Evolutionary conservation across 2,113 vertebrate genomes (phyloP).

Genomic region (Dolichotis patagonum): DNA sequence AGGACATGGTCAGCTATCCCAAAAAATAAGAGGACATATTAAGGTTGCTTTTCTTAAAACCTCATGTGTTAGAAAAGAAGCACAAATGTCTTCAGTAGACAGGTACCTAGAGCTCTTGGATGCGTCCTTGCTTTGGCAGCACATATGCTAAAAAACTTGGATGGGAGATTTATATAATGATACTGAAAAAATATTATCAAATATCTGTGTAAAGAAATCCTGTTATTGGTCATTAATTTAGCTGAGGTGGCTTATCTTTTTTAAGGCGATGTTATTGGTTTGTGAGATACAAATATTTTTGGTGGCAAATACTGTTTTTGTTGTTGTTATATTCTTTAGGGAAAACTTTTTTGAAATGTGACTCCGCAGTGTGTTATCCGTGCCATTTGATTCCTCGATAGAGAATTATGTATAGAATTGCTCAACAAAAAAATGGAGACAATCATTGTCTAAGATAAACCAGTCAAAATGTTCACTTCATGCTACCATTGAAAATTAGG

Average conservation of each 20-base stretch:
- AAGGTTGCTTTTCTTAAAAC: neutral
- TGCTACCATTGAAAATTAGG: slow-evolving; percentile 11
- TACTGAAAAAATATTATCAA: neutral
- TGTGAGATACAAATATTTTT: neutral
- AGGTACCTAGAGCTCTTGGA: neutral
- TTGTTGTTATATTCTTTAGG: neutral
- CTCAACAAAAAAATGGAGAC: neutral
- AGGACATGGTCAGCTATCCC: no score
- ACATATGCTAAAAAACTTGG: neutral
- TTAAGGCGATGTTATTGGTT: neutral
- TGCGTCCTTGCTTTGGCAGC: no score
- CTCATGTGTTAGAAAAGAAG: neutral
- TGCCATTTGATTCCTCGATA: neutral
- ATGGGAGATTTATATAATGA: neutral
- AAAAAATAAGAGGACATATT: no score
- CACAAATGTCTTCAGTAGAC: neutral
- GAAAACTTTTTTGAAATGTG: neutral
- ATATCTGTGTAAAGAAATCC: neutral
- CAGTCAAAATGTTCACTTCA: neutral
- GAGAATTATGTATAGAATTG: neutral
- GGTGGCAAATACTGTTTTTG: neutral
- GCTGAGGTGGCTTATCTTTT: neutral
- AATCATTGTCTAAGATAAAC: neutral
- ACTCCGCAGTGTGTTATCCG: neutral
- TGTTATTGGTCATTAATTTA: slow-evolving; percentile 1